These are phyloP conservation scores for Acrossocheilus wenchowensis DNA, from an alignment of 2,797 vertebrate species.

Conservation along the genomic window DNA sequence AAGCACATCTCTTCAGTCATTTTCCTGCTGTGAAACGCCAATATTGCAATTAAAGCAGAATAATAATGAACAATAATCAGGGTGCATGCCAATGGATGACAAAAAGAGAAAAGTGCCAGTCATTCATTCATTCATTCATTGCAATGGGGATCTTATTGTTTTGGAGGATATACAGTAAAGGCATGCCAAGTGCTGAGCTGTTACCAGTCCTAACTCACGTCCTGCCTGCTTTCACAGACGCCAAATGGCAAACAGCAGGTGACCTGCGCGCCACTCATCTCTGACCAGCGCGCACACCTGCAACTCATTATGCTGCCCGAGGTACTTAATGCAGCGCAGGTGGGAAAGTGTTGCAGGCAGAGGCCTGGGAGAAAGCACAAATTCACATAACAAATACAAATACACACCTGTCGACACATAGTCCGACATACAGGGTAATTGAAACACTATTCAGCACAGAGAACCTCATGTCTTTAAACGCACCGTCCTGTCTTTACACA, in stretches of 20 bases:
- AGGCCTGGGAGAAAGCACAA: constrained; percentile 4
- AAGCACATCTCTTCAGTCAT: constrained; percentile 37
- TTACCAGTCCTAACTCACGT: constrained; percentile 56
- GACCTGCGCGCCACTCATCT: constrained; percentile 61
- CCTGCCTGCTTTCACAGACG: constrained; percentile 64
- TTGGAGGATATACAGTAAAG: constrained; percentile 2
- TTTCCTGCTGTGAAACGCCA: constrained; percentile 53
- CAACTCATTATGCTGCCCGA: constrained; percentile 85
- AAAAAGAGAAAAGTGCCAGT: background rate
- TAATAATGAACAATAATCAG: constrained; percentile 57
- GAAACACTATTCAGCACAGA: background rate
- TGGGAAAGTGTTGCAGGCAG: constrained; percentile 76
- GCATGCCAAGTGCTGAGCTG: constrained; percentile 43
- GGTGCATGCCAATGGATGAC: background rate
- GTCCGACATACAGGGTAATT: background rate
- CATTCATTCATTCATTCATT: background rate
- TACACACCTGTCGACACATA: constrained; percentile 29
- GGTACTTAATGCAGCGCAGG: constrained; percentile 85
- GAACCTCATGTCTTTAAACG: background rate
- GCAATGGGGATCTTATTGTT: constrained; percentile 9
- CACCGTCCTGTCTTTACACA: background rate
- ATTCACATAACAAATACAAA: constrained; percentile 25
- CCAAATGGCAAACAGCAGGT: constrained; percentile 74
- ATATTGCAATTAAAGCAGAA: constrained; percentile 52
- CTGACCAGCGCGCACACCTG: constrained; percentile 81